These are phyloP conservation scores for Taenaris catops DNA, from an alignment of 2,888 invertebrate genomes.

Conservation along the genomic window DNA sequence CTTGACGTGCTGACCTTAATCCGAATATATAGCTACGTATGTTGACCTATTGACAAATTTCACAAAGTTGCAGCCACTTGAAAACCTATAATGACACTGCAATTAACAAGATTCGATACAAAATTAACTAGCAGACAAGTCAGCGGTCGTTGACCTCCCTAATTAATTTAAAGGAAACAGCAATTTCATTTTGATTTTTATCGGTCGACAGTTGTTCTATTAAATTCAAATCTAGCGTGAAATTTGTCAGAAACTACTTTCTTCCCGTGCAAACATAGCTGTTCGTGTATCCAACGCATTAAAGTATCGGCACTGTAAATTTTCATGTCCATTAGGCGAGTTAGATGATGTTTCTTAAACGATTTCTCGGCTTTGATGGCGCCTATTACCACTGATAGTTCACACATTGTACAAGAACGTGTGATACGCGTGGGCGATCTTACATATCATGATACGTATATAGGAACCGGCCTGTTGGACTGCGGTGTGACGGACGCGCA, in stretches of 20 bases:
- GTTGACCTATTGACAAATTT: constrained; percentile 20
- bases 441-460: constrained; percentile 19
- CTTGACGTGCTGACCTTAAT: no score
- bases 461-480: not conserved
- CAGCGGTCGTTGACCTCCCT: constrained; percentile 45
- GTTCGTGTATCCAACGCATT: constrained; percentile 14
- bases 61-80: constrained; percentile 20
- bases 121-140: constrained; percentile 37
- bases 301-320: constrained; percentile 16
- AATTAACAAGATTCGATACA: constrained; percentile 36
- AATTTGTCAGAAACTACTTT: constrained; percentile 32
- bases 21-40: constrained; percentile 13
- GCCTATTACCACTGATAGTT: constrained; percentile 28
- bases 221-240: constrained; percentile 37
- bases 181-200: constrained; percentile 36
- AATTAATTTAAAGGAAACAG: constrained; percentile 48
- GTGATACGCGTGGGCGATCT: constrained; percentile 26
- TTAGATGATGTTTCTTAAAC: constrained; percentile 24
- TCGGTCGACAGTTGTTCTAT: constrained; percentile 34
- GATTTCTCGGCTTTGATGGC: constrained; percentile 25
- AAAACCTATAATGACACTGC: constrained; percentile 28
- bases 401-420: constrained; percentile 25
- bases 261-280: constrained; percentile 17
- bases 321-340: constrained; percentile 21
- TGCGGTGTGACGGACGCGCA: constrained; percentile 18